Base-by-base conservation (phyloP, 1,140 invertebrate genomes). In the Calosoma granatense region DNA sequence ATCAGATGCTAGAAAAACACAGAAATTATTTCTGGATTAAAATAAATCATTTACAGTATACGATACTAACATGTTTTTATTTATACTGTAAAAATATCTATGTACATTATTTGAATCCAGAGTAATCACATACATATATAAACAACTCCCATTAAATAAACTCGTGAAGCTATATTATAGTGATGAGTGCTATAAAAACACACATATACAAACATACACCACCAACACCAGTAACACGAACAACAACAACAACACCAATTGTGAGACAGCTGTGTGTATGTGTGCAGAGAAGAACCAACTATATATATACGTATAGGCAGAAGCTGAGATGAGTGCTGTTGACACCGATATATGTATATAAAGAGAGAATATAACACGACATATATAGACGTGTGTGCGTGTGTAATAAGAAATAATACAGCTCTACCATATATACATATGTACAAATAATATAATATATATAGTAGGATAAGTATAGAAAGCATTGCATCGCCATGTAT, bases 1-100 rank as follows among this genome's bases (percentile, higher is more conserved):
- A 47, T 17, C 41, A 47, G 41, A 47, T 17, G 41, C 41, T 47
- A 47, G 41, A 47, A 47, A 47, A 4, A 47, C 15, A 47, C 17
- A 47, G 17, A 30, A 6, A 30, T 14, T 6, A 30, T 30, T 6
- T 30, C 15, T 47, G 41, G 15, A 47, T 17, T 47, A 9, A 47
- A 47, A 47, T 47, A 47, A 47, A 47, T 36, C 9, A 11, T 47
- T 17, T 47, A 36, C 26, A 6, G 6, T 36, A 9, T 9, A n/a
- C n/a, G 26, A 36, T 9, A 36, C n/a, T 36, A 9, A 36, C n/a
- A n/a, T n/a, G n/a, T n/a, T n/a, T n/a, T n/a, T n/a, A n/a, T n/a
- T n/a, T n/a, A n/a, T n/a, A n/a, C n/a, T n/a, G n/a, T n/a, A n/a
- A n/a, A n/a, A n/a, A n/a, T 36, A 36, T 36, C 6, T 36, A 9